Conservation (phyloP, 2,113 vertebrate genomes). For the Ancistrus triradiatus region DNA sequence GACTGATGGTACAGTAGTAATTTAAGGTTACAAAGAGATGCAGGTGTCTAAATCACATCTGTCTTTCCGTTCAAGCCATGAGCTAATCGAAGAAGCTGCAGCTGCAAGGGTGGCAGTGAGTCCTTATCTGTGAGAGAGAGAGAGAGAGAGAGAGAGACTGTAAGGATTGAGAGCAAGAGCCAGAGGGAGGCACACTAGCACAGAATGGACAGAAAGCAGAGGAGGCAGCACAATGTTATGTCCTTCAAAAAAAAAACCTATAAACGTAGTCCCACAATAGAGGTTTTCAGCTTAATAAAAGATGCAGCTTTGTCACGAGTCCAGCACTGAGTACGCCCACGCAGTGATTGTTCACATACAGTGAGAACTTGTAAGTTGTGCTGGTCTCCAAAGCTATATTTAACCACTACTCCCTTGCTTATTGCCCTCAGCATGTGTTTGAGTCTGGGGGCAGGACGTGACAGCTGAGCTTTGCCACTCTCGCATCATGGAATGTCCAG, state of each 20-base stretch:
- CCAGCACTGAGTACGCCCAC: constrained; percentile 47
- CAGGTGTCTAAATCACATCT: constrained; percentile 26
- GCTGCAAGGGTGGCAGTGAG: constrained; percentile 5
- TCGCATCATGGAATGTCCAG: constrained; percentile 25
- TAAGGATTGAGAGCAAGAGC: constrained; percentile 49
- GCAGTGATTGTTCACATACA: constrained; percentile 51
- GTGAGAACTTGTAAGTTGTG: constrained; percentile 51
- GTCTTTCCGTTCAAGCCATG: constrained; percentile 9
- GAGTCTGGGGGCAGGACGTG: constrained; percentile 37
- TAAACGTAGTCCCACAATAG: not conserved
- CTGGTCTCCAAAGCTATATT: constrained; percentile 61
- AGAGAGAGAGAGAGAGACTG: too few species aligned
- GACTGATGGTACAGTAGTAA: constrained; percentile 2
- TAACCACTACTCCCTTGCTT: constrained; percentile 57
- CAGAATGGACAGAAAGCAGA: not conserved
- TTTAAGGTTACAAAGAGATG: constrained; percentile 8
- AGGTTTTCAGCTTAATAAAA: constrained; percentile 24
- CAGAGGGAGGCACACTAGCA: constrained; percentile 39
- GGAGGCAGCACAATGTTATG: constrained; percentile 5
- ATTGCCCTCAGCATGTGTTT: constrained; percentile 61
- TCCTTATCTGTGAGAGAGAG: constrained; percentile 18
- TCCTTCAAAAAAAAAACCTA: constrained; percentile 3
- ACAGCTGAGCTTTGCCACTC: constrained; percentile 45
- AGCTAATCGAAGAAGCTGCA: constrained; percentile 11
- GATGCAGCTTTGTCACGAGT: constrained; percentile 41